Conservation (phyloP, 1,140 invertebrate genomes). For the Macrotrachela quadricornifera region DNA sequence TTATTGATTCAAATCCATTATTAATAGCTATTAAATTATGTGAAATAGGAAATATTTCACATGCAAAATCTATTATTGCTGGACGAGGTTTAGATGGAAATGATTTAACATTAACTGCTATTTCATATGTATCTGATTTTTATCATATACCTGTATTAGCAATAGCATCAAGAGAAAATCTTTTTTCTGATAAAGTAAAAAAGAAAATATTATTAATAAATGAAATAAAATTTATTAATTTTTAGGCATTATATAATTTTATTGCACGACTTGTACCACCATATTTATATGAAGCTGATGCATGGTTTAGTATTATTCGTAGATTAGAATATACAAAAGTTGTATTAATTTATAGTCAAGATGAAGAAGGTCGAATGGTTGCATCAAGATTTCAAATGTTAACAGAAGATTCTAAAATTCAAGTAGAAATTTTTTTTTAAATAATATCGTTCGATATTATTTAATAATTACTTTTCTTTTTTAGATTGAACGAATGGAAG, state of each 20-base stretch:
- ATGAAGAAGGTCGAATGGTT: slow-evolving; percentile 75
- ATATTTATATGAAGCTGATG: slow-evolving; percentile 85
- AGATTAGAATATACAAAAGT: slow-evolving; percentile 83
- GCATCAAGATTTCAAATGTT: slow-evolving; percentile 58
- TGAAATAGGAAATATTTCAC: no score
- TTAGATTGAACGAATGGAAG: not conserved
- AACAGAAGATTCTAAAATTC: slow-evolving; percentile 12
- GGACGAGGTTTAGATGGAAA: slow-evolving; percentile 65
- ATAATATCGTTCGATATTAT: not conserved
- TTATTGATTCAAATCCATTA: no score
- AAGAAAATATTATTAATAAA: not conserved
- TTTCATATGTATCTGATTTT: slow-evolving; percentile 89
- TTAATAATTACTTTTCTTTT: not conserved
- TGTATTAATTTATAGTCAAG: slow-evolving; percentile 81
- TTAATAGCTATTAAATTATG: no score
- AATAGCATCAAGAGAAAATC: slow-evolving; percentile 81
- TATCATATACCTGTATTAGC: slow-evolving; percentile 95
- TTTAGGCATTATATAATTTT: slow-evolving; percentile 78
- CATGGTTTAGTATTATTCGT: slow-evolving; percentile 79
- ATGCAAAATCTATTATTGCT: slow-evolving; percentile 47
- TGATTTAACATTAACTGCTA: slow-evolving; percentile 62
- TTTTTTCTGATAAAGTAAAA: slow-evolving; percentile 79
- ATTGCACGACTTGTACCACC: slow-evolving; percentile 86
- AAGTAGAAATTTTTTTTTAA: not conserved
- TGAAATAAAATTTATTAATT: slow-evolving; percentile 12